A percentile compares a stretch with the other conserved stretches of the same genome.
phyloP scores from a whole-genome alignment of 2,797 vertebrate genomes.

The Poecilia velifera region DNA sequence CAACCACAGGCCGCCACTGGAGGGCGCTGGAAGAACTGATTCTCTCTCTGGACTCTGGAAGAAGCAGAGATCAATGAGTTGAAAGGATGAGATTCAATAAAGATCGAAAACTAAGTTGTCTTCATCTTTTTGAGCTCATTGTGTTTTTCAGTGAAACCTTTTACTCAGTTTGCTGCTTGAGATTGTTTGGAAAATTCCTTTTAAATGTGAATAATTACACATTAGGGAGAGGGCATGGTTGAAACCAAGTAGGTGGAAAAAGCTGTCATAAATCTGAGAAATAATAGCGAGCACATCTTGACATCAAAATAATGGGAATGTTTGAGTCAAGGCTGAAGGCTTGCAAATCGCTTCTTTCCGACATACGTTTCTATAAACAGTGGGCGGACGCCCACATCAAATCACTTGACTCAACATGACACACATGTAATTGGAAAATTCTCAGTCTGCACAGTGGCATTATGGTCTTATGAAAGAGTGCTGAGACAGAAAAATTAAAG shows the following conservation, averaged over 20 bases:
- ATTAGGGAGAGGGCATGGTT: not conserved
- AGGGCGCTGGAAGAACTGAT: conserved; percentile 52
- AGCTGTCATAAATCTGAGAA: not conserved
- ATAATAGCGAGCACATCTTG: not conserved
- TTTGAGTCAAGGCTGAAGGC: conserved; percentile 14
- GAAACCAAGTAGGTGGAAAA: not conserved
- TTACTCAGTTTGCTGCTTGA: not conserved
- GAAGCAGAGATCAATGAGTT: conserved; percentile 44
- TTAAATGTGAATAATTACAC: not conserved
- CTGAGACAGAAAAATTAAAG: not conserved
- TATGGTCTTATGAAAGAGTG: conserved; percentile 17
- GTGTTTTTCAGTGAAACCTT: not conserved
- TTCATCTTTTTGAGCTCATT: conserved; percentile 28
- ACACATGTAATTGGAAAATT: conserved; percentile 32
- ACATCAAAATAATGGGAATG: not conserved
- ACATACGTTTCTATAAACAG: conserved; percentile 16
- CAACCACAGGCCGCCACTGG: conserved; percentile 54
- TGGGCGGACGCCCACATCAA: conserved; percentile 39
- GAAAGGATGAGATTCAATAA: conserved; percentile 66
- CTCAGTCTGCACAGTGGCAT: not conserved
- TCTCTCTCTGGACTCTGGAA: conserved; percentile 38
- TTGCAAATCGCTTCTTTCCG: conserved; percentile 25
- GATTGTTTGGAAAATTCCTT: not conserved
- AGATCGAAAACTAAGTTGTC: conserved; percentile 46
- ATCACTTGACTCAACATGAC: conserved; percentile 32